phyloP scores from a whole-genome alignment of 2,797 vertebrate genomes.

The Decapterus maruadsi region DNA sequence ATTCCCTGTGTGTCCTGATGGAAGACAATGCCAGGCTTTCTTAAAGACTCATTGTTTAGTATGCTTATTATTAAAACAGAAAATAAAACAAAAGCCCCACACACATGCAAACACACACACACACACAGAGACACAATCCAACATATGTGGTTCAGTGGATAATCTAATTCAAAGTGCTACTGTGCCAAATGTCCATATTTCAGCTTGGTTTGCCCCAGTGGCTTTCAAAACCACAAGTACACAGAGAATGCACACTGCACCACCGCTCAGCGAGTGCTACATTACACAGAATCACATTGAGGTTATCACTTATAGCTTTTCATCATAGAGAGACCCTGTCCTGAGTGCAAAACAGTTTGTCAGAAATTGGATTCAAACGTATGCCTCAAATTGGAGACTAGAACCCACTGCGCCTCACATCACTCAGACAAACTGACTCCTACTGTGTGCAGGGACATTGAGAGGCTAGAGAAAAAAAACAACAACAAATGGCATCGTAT shows the following conservation, averaged over 20 bases:
- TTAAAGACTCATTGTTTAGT: conserved; percentile 69
- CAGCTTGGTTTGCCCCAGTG: conserved; percentile 29
- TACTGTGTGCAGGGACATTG: conserved; percentile 38
- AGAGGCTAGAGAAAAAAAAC: conserved; percentile 21
- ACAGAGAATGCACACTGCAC: conserved; percentile 36
- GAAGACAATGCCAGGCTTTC: conserved; percentile 71
- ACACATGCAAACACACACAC: background rate
- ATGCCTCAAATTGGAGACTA: conserved; percentile 48
- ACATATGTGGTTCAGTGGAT: conserved; percentile 30
- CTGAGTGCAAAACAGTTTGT: conserved; percentile 48
- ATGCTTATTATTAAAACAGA: background rate
- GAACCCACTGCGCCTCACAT: conserved; percentile 29
- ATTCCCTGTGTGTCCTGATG: conserved; percentile 62
- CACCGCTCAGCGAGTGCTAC: conserved; percentile 15
- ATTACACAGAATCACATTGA: conserved; percentile 45
- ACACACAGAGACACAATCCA: conserved; percentile 21
- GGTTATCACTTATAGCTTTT: conserved; percentile 48
- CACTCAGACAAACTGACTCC: conserved; percentile 37
- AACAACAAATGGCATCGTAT: background rate
- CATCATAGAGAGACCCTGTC: conserved; percentile 40
- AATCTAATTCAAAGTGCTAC: conserved; percentile 53
- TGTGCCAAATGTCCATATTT: conserved; percentile 47
- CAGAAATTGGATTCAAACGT: conserved; percentile 60
- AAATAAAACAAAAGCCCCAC: background rate
- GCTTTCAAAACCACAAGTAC: conserved; percentile 46